Evolutionary conservation across 2,113 vertebrate genomes (phyloP).

Genomic region (human): DNA sequence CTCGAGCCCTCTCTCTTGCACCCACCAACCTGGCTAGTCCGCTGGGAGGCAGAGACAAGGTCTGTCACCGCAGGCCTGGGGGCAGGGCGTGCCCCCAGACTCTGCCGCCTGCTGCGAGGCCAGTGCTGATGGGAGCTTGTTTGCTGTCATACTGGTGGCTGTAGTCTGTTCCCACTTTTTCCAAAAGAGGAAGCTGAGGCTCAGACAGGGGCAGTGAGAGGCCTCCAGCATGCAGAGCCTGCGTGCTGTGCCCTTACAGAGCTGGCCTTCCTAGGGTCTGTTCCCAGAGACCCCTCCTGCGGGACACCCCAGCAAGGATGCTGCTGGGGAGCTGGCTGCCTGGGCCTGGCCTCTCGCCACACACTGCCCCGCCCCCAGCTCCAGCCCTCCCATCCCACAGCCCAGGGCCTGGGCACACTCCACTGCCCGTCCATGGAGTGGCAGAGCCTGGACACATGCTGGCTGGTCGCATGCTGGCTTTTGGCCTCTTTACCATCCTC

Average conservation of each 20-base stretch:
- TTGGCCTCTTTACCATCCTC: neutral
- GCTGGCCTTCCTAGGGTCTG: neutral
- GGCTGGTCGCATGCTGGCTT: neutral
- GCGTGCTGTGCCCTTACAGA: fast-evolving
- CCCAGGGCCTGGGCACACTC: no score
- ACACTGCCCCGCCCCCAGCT: neutral
- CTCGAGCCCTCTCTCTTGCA: fast-evolving
- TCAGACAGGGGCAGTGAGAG: neutral
- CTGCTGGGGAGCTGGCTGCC: neutral
- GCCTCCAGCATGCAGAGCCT: neutral
- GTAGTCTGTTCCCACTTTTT: neutral
- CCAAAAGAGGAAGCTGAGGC: neutral
- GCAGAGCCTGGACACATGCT: no score
- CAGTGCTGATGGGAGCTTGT: no score
- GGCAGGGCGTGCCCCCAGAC: neutral
- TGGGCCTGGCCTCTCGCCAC: neutral
- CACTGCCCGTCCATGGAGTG: neutral
- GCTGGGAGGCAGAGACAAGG: neutral
- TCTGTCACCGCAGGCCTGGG: fast-evolving
- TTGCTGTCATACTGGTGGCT: neutral
- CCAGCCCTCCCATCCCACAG: no score
- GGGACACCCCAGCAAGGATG: neutral
- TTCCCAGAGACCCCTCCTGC: neutral
- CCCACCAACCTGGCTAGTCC: neutral
- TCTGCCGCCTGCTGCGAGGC: no score